A percentile compares a stretch with the other conserved stretches of the same genome.
Evolutionary conservation across 1,140 invertebrate species (phyloP).

Genomic region (Radopholus similis): DNA sequence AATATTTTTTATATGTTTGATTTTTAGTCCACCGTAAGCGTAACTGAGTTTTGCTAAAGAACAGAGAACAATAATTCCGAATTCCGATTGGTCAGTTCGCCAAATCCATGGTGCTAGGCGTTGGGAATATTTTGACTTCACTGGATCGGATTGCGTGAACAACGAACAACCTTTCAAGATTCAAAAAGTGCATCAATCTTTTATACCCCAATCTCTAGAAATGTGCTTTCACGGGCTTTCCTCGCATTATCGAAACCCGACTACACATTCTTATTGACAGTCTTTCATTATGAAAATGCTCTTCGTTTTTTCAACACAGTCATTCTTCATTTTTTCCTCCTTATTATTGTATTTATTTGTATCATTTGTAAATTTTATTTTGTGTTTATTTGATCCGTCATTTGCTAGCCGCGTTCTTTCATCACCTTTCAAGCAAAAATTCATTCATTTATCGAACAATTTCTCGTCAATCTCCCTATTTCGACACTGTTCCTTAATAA

Average conservation of each 20-base stretch:
- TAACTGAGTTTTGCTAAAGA: no score
- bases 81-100: conserved; percentile 65
- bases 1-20: no score
- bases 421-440: no score
- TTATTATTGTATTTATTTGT: neutral
- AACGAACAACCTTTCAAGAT: neutral
- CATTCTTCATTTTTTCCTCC: neutral
- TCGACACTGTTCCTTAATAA: no score
- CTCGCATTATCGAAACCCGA: neutral
- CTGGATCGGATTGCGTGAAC: neutral
- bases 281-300: neutral
- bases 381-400: neutral
- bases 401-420: neutral
- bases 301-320: neutral
- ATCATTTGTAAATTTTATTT: neutral
- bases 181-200: neutral
- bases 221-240: neutral
- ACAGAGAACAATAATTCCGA: neutral
- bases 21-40: no score
- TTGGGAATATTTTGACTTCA: neutral
- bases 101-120: conserved; percentile 88
- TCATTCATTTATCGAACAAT: no score
- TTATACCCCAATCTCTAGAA: neutral
- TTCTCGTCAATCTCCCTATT: no score
- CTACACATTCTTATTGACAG: neutral